phyloP scores from a whole-genome alignment of 2,888 invertebrate species.

The Eupithecia inturbata region DNA sequence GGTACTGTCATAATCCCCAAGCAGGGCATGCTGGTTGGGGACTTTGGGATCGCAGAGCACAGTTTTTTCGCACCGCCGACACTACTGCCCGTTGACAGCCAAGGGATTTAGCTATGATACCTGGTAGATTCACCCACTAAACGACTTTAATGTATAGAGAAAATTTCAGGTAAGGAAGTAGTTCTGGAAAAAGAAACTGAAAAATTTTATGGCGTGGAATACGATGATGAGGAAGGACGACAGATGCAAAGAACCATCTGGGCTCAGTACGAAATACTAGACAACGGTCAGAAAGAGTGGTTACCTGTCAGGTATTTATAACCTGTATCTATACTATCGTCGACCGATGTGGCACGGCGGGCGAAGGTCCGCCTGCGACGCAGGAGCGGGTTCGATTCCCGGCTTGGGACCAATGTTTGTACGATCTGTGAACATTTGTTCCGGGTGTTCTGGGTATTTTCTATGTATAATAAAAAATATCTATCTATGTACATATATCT shows the following conservation, averaged over 20 bases:
- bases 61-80: neutral
- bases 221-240: neutral
- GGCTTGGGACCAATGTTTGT: too few relatives aligned
- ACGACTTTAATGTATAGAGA: neutral
- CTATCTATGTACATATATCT: too few relatives aligned
- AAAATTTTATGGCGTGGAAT: neutral
- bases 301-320: neutral
- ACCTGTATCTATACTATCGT: neutral
- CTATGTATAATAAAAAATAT: too few relatives aligned
- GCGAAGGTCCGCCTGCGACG: too few relatives aligned
- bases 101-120: neutral
- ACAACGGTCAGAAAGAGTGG: neutral
- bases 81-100: neutral
- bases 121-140: neutral
- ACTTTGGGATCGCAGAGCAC: neutral
- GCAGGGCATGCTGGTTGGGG: neutral
- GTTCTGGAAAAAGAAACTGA: neutral
- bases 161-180: conserved; percentile 2
- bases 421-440: too few relatives aligned
- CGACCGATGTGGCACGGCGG: too few relatives aligned
- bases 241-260: neutral
- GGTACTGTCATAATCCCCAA: neutral
- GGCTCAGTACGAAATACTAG: neutral
- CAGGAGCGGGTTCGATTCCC: too few relatives aligned
- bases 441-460: too few relatives aligned